Evolutionary conservation across 23 tunicate species (phyloP).

Genomic region (Trididemnum clinides): DNA sequence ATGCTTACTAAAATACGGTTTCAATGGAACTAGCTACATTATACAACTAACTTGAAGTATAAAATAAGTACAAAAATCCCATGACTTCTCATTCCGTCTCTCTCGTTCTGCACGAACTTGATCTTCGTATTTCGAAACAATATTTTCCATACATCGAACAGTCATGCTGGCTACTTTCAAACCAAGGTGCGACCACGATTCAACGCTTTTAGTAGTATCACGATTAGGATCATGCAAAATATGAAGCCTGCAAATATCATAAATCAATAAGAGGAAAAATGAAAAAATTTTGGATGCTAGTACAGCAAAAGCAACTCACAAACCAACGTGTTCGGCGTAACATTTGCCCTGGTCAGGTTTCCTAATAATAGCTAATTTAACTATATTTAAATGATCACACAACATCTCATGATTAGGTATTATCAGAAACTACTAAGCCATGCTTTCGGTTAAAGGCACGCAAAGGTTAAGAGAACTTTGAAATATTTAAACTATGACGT

Average conservation of each 20-base stretch:
- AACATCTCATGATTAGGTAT: too few relatives aligned
- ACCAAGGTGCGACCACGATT: conserved; percentile 70
- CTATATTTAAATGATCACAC: too few relatives aligned
- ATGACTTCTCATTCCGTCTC: conserved; percentile 81
- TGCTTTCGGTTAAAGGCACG: too few relatives aligned
- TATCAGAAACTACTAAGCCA: too few relatives aligned
- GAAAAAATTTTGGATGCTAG: not conserved
- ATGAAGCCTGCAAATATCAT: conserved; percentile 40
- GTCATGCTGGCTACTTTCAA: conserved; percentile 66
- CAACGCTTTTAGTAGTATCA: conserved; percentile 66
- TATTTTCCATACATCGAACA: conserved; percentile 76
- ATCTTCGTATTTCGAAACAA: conserved; percentile 76
- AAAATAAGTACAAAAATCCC: conserved; percentile 95
- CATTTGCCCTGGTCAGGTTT: too few relatives aligned
- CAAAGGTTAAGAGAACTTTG: too few relatives aligned
- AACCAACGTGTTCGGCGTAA: too few relatives aligned
- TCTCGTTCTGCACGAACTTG: conserved; percentile 86
- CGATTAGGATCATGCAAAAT: conserved; percentile 75
- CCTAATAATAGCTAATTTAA: too few relatives aligned
- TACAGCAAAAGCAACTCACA: too few relatives aligned
- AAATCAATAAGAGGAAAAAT: not conserved
- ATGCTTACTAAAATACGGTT: too few relatives aligned
- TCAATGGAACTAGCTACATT: too few relatives aligned
- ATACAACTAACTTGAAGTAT: conserved; percentile 83
- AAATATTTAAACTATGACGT: too few relatives aligned